phyloP scores from a whole-genome alignment of 2,113 vertebrate genomes.

The Campylomormyrus numenius region DNA sequence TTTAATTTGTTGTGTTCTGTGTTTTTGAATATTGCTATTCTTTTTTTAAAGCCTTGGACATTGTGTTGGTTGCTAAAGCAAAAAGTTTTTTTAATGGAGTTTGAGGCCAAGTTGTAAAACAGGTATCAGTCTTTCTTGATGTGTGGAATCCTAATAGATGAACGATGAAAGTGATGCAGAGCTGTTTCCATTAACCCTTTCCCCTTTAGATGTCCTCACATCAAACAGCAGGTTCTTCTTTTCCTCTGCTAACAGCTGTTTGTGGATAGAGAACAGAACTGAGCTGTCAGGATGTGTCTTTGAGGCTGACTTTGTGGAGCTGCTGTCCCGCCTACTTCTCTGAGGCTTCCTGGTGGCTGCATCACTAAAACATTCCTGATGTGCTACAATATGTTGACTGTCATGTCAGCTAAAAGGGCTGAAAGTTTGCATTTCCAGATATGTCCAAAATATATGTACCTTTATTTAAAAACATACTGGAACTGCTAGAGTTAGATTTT shows the following conservation, averaged over 20 bases:
- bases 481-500: neutral
- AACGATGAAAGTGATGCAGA: constrained; percentile 19
- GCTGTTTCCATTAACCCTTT: constrained; percentile 32
- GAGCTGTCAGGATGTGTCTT: constrained; percentile 25
- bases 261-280: constrained; percentile 25
- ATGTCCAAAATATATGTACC: neutral
- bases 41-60: neutral
- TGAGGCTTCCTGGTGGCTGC: constrained; percentile 10
- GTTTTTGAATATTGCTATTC: neutral
- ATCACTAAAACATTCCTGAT: constrained; percentile 7
- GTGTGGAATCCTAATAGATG: constrained; percentile 20
- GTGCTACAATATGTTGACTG: neutral
- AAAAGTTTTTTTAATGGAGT: neutral
- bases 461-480: neutral
- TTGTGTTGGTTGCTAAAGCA: neutral
- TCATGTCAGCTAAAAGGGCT: neutral
- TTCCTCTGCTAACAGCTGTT: constrained; percentile 26
- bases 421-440: neutral
- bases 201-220: constrained; percentile 36
- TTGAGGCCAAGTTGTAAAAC: constrained; percentile 2
- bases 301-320: constrained; percentile 13
- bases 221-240: constrained; percentile 34
- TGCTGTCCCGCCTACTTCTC: constrained; percentile 20
- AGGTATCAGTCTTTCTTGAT: neutral
- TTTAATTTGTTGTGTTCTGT: neutral